Evolutionary conservation across 64 coral and sea anemone genomes (phyloP).

Genomic region (Dendronephthya gigantea): DNA sequence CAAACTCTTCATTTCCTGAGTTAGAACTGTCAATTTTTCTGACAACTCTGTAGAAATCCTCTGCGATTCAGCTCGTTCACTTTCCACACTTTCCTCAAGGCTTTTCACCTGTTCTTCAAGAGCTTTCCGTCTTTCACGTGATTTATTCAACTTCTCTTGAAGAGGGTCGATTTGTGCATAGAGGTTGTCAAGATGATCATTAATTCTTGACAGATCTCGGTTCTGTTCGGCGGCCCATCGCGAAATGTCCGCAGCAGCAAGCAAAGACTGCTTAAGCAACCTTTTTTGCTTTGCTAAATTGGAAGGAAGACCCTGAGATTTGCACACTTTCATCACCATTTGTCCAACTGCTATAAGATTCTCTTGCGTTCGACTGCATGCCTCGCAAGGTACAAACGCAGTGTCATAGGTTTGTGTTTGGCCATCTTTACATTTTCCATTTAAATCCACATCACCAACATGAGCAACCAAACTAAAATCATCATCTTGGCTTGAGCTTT

Average conservation of each 20-base stretch:
- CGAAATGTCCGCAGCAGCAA: constrained; percentile 90
- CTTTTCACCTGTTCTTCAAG: constrained; percentile 59
- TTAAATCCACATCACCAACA: constrained; percentile 66
- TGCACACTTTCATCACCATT: constrained; percentile 90
- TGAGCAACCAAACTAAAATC: constrained; percentile 61
- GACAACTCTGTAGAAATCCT: constrained; percentile 47
- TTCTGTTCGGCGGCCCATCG: constrained; percentile 90
- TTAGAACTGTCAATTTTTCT: constrained; percentile 44
- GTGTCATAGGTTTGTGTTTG: constrained; percentile 96
- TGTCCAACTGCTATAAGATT: constrained; percentile 89
- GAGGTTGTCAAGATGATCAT: constrained; percentile 77
- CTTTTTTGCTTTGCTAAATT: constrained; percentile 94
- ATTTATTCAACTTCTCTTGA: constrained; percentile 60
- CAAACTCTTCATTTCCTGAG: neutral
- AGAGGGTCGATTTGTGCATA: constrained; percentile 97
- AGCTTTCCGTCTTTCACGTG: constrained; percentile 50
- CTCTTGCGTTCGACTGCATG: constrained; percentile 84
- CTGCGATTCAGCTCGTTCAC: constrained; percentile 24
- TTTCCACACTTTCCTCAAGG: constrained; percentile 50
- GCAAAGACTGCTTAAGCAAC: constrained; percentile 60
- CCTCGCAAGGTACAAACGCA: constrained; percentile 95
- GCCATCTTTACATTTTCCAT: constrained; percentile 54
- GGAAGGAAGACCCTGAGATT: constrained; percentile 96
- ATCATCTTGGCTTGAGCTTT: constrained; percentile 44
- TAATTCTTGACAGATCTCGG: constrained; percentile 84